A percentile compares a stretch with the other conserved stretches of the same genome.
Conservation (phyloP, 53 echinoderm and acorn worm genomes). For the Holothuria leucospilota region DNA sequence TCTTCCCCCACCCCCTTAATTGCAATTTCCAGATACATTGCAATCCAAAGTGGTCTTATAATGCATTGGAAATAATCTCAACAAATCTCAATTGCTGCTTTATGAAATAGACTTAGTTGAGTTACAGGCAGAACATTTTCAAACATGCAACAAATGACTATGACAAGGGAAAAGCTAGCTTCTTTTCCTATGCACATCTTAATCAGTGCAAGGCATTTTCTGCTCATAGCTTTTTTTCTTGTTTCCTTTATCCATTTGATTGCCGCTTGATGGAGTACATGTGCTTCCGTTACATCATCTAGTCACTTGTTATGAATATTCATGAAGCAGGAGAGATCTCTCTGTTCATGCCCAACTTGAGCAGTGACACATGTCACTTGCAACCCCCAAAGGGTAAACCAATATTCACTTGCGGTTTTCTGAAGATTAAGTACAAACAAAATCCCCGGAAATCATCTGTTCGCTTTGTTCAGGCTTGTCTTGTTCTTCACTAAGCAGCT, state of each 20-base stretch:
- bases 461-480: conserved; percentile 33
- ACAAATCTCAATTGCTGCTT: no score
- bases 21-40: no score
- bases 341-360: conserved; percentile 30
- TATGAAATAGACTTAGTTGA: no score
- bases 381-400: conserved; percentile 45
- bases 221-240: no score
- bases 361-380: conserved; percentile 43
- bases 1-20: no score
- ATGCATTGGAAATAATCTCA: no score
- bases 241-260: conserved; percentile 5
- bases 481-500: conserved; percentile 8
- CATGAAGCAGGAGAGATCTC: conserved; percentile 27
- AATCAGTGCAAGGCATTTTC: no score
- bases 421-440: conserved; percentile 45
- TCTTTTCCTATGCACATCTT: no score
- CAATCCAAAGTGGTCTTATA: no score
- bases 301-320: conserved; percentile 27
- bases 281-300: conserved; percentile 36
- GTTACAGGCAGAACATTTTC: no score
- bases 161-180: no score
- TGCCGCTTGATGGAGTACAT: conserved; percentile 29
- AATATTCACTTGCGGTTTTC: conserved; percentile 45
- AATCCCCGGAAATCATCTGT: conserved; percentile 44
- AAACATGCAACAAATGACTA: no score